Base-by-base conservation (phyloP, 2,888 invertebrate genomes). In the Eucera pruinosa region DNA sequence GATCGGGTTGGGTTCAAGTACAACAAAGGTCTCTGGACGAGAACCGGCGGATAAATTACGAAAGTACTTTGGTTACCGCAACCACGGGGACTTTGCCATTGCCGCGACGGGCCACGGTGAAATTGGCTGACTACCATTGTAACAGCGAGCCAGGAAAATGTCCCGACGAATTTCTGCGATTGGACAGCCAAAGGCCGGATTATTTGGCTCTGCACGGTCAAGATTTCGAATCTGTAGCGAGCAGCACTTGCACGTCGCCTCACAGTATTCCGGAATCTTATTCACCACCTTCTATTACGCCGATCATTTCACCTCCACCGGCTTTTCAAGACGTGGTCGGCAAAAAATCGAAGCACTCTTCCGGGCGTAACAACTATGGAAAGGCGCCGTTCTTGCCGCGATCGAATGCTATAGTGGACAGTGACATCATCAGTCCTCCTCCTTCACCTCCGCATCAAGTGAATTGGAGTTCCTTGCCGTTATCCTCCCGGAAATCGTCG, bases 261-360 rank as follows among this genome's bases (percentile, higher is more conserved):
- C 90, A 89, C 72, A 89, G 88, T 50, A 90, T 93, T 7, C 92
- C 93, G 0, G 93, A 93, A 73, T 92, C 92, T 0, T 92, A 92
- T 52, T 94, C 95, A 0, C 95, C 95, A 39, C 95, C 95, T 2
- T 94, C 95, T n/a, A 92, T 95, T 15, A 95, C 95, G 0, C 95
- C 95, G 7, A 95, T 95, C 73, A 94, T 95, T 55, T 95, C 95
- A 18, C 95, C 95, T 11, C 95, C 95, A 0, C 95, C 95, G 11
- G 95, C 95, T 11, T 95, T 95, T 89, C 95, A 95, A 88, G 95
- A 95, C 82, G 92, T 92, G 82, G 87, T 90, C 0, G 85, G 80
- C 57, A 82, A 77, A 27, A 86, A 74, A 54, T 81, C 85, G 11
- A 85, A 85, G 20, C 87, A 88, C 30, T 33, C 66, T 0, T 55